These are phyloP conservation scores for Catajapyx aquilonaris DNA, from an alignment of 1,140 invertebrate genomes.

Conservation along the genomic window DNA sequence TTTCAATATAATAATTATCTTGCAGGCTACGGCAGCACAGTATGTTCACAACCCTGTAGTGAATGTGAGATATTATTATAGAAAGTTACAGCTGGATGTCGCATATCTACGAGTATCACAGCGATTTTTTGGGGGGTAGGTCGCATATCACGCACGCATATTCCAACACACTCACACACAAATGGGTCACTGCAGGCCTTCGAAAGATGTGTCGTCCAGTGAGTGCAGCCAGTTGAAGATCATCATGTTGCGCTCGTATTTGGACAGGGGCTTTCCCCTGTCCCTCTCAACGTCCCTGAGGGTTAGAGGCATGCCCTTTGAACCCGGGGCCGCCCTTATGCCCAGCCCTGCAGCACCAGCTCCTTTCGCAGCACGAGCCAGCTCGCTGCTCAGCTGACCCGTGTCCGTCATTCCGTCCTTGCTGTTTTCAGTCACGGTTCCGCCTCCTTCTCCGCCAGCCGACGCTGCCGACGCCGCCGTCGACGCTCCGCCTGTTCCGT, in stretches of 20 bases:
- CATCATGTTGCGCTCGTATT: conserved; percentile 79
- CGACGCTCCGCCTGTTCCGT: conserved; percentile 1
- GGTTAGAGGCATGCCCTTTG: conserved; percentile 37
- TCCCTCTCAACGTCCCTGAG: conserved; percentile 58
- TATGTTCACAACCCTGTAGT: too few relatives aligned
- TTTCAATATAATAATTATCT: too few relatives aligned
- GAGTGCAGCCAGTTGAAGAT: conserved; percentile 81
- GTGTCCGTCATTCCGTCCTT: conserved; percentile 1
- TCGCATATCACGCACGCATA: too few relatives aligned
- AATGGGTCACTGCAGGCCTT: conserved; percentile 23
- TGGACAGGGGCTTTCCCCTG: conserved; percentile 56
- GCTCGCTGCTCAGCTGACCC: too few relatives aligned
- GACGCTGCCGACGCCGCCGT: background rate
- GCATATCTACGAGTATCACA: too few relatives aligned
- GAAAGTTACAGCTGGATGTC: too few relatives aligned
- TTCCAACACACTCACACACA: too few relatives aligned
- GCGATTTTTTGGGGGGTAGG: too few relatives aligned
- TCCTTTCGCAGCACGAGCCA: conserved; percentile 2
- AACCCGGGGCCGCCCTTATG: background rate
- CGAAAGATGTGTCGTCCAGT: conserved; percentile 41
- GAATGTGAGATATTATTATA: too few relatives aligned
- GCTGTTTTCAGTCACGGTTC: too few relatives aligned
- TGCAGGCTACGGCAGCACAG: too few relatives aligned
- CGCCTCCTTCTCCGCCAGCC: conserved; percentile 1
- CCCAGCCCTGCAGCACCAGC: background rate